Evolutionary conservation across 2,797 vertebrate species (phyloP), one percentile per base, ranked within the genome.

Genomic region (Alca torda): DNA sequence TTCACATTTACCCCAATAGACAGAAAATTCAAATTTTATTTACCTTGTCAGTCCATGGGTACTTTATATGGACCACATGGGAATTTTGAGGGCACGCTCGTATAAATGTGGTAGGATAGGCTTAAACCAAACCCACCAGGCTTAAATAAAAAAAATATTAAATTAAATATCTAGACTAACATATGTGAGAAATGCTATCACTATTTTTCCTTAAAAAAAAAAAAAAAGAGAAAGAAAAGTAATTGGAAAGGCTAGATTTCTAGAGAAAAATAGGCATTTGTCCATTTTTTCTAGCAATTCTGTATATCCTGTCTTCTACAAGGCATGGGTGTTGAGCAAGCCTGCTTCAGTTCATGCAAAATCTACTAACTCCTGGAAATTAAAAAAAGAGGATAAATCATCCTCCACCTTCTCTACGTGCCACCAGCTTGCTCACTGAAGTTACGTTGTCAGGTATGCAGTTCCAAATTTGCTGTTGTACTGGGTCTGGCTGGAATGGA

Each of bases 361-460:
- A 60, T 43, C 39, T 60, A 35, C 13, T 10, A 7, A 19, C 9
- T 26, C 39, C 9, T 69, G 51, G 24, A 79, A 75, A 54, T 23
- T 14, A 1, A 24, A 43, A 14, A 15, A 20, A 46, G 46, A 48
- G 21, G 28, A 37, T 23, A 35, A 12, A 4, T 24, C 39, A 18
- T 13, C 9, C 11, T 46, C 4, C 45, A 41, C 39, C 39, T 63
- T 31, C 39, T 63, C 28, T 13, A 63, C 10, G 13, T 67, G 35
- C 39, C 48, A 51, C 15, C 10, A 8, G 4, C 9, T 56, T 89
- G 7, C 12, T 67, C 48, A 56, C 6, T 3, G 6, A 84, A 59
- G 8, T 67, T 70, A 31, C 0, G 0, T 45, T 78, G 50, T 31
- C 53, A 28, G 6, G 4, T 31, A 19, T 15, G 12, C 13, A 31